These are phyloP conservation scores for Polyommatus iphigenia DNA, from an alignment of 2,888 invertebrate species.

Conservation along the genomic window DNA sequence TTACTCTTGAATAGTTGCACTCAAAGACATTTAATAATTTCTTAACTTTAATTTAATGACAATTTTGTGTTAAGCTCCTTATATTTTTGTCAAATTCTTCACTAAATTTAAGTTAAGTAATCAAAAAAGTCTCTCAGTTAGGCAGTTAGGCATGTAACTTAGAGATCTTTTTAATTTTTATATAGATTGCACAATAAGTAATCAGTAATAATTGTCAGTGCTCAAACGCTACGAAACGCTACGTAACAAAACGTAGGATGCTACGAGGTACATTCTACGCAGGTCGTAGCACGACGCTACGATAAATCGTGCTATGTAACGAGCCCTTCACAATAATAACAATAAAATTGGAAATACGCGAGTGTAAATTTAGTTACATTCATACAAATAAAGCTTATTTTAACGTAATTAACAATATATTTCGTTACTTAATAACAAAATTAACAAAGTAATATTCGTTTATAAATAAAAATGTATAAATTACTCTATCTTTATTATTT, in stretches of 20 bases:
- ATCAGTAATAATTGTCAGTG: not conserved
- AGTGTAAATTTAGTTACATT: not conserved
- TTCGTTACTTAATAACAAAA: not conserved
- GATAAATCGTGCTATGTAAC: not conserved
- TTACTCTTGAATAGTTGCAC: no score
- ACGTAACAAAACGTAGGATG: not conserved
- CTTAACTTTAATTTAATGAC: not conserved
- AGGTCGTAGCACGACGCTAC: not conserved
- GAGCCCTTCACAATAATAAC: not conserved
- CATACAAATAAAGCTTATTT: conserved; percentile 15
- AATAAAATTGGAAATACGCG: not conserved
- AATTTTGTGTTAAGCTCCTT: not conserved
- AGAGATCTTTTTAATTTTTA: no score
- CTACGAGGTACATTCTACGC: not conserved
- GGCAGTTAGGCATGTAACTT: no score
- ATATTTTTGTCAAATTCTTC: not conserved
- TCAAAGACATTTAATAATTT: no score
- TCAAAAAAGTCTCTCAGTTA: not conserved
- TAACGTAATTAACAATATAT: not conserved
- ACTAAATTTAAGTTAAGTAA: not conserved
- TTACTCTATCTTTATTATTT: conserved; percentile 2
- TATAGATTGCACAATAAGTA: no score
- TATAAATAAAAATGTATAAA: not conserved
- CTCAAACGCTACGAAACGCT: not conserved
- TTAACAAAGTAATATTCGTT: not conserved